Evolutionary conservation across 2,113 vertebrate genomes (phyloP).

Genomic region (Colinus virginianus): DNA sequence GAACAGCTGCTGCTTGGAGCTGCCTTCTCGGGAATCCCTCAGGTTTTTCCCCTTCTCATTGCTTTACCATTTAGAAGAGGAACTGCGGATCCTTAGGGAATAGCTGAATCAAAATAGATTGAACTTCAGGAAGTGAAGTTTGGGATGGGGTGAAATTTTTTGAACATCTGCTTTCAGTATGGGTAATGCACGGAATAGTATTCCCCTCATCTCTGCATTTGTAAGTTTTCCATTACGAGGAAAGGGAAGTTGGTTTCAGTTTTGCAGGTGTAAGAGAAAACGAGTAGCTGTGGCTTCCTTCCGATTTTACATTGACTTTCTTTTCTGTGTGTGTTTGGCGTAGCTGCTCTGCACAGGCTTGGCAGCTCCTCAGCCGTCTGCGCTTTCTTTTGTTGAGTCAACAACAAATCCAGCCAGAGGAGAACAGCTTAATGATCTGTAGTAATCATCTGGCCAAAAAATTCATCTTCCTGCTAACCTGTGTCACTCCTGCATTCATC

Average conservation of each 20-base stretch:
- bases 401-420: slow-evolving; percentile 13
- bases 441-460: slow-evolving; percentile 15
- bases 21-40: background rate
- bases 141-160: background rate
- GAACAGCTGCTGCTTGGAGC: background rate
- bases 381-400: background rate
- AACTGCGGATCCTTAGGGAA: background rate
- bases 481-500: background rate
- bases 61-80: background rate
- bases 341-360: background rate
- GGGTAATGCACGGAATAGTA: rapidly evolving
- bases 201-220: background rate
- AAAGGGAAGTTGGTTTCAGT: background rate
- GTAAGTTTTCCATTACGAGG: background rate
- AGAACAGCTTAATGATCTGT: slow-evolving; percentile 1
- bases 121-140: background rate
- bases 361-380: background rate
- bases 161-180: background rate
- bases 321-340: background rate
- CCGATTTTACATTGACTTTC: background rate
- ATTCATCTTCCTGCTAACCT: background rate
- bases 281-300: background rate
- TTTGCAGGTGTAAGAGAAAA: background rate
- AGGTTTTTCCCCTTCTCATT: background rate
- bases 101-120: background rate